Percentiles rank a stretch among this genome's conserved stretches.
Evolutionary conservation across 2,113 vertebrate species (phyloP).

Genomic region (Sinocyclocheilus anophthalmus): DNA sequence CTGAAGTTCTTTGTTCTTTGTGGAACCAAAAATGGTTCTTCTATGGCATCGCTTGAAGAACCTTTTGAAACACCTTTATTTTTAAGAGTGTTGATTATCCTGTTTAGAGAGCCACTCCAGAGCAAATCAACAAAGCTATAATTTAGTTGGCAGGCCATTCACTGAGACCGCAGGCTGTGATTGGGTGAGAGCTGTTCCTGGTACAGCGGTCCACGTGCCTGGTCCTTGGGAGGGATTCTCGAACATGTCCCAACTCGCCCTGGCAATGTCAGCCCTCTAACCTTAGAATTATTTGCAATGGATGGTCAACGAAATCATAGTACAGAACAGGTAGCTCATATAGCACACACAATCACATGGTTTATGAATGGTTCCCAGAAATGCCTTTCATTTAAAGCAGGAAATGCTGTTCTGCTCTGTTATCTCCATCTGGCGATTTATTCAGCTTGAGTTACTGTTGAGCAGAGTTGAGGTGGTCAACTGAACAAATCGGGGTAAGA

Average conservation of each 20-base stretch:
- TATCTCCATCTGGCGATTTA: constrained; percentile 1
- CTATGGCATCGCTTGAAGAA: no score
- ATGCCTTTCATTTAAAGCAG: neutral
- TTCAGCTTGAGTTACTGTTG: neutral
- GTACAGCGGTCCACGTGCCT: constrained; percentile 52
- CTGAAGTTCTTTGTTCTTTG: no score
- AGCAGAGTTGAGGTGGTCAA: neutral
- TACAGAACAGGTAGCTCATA: constrained; percentile 18
- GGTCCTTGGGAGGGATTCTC: constrained; percentile 74
- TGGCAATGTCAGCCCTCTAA: constrained; percentile 59
- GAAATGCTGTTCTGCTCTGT: constrained; percentile 9
- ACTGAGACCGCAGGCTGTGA: constrained; percentile 63
- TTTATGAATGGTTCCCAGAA: constrained; percentile 46
- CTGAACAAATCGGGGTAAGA: neutral
- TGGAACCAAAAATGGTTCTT: no score
- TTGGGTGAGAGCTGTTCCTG: constrained; percentile 63
- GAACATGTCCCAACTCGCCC: constrained; percentile 73
- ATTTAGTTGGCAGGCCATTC: constrained; percentile 67
- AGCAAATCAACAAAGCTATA: constrained; percentile 67
- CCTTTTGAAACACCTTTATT: no score
- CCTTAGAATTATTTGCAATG: constrained; percentile 29
- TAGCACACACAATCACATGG: constrained; percentile 21
- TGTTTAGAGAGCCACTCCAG: constrained; percentile 64
- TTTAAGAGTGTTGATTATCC: constrained; percentile 60
- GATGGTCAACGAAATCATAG: constrained; percentile 40